Base-by-base conservation (phyloP, 2,113 vertebrate genomes). In the Thymallus thymallus region DNA sequence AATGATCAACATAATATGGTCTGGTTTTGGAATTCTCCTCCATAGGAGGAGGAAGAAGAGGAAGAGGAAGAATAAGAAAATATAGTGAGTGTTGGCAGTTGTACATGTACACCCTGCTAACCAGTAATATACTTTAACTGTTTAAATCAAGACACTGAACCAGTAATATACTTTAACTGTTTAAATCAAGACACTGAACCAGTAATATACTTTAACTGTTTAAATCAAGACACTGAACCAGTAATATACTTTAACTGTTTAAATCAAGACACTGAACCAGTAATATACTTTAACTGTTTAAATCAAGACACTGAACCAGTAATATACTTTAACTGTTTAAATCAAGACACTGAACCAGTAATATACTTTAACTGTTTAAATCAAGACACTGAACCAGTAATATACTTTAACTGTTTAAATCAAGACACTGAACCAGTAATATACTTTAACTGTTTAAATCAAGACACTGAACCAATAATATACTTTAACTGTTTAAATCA, bases 31-130 rank as follows among this genome's bases (percentile, higher is more conserved):
- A 35, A 6, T 35, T 35, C 6, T 35, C 6, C 7, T 35, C 6
- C 32, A 1, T 26, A 1, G 9, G 32, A 35, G 32, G 32, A 35
- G 6, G 6, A 35, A 6, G 32, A 35, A 29, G 29, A 29, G 2
- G 26, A 29, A 29, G 26, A 29, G 26, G 26, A 29, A 3, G 26
- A 29, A 29, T 29, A 29, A 29, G 26, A 29, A 35, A 60, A 76
- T 73, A 78, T 55, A 70, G 63, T 74, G 76, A 75, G 68, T 77
- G 62, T 56, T 71, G 51, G 30, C 72, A n/a, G 32, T 63, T 64
- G 76, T 35, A 13, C 30, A 71, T 86, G 81, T 76, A 73, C 60
- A 66, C 24, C 14, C 7, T 35, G 32, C 32, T 35, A 41, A 0
- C 48, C 2, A 1, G 51, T 55, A 6, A 4, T 1, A 1, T 5